Conservation (phyloP, 53 echinoderm and acorn worm species). For the Echinarachnius parma region DNA sequence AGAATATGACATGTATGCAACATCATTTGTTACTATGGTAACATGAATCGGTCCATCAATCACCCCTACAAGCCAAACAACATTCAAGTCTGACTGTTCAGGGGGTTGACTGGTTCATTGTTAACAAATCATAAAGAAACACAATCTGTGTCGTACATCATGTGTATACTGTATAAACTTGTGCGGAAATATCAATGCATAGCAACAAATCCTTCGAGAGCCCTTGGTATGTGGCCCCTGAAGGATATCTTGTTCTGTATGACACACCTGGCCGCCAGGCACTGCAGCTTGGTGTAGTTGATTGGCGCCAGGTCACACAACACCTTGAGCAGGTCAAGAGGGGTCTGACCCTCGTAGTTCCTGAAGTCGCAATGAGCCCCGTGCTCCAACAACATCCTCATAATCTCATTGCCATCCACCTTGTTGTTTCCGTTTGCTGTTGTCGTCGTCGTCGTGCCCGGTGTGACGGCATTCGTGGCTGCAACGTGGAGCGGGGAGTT, state of each 20-base stretch:
- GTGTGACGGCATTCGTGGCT: slow-evolving; percentile 31
- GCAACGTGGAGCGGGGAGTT: slow-evolving; percentile 83
- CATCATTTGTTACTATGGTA: too few species aligned
- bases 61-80: too few species aligned
- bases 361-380: slow-evolving; percentile 84
- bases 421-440: slow-evolving; percentile 51
- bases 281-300: slow-evolving; percentile 84
- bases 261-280: slow-evolving; percentile 75
- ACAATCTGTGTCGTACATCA: too few species aligned
- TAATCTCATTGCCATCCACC: slow-evolving; percentile 39
- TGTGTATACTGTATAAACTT: too few species aligned
- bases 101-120: too few species aligned
- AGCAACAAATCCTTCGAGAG: slow-evolving; percentile 80
- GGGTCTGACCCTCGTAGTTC: slow-evolving; percentile 63
- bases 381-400: slow-evolving; percentile 66
- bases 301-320: slow-evolving; percentile 73
- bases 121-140: too few species aligned
- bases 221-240: slow-evolving; percentile 71
- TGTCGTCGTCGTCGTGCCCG: slow-evolving; percentile 37
- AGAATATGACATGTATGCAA: too few species aligned
- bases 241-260: slow-evolving; percentile 63
- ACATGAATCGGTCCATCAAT: too few species aligned
- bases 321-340: slow-evolving; percentile 66
- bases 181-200: too few species aligned
- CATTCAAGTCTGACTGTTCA: too few species aligned